Conservation (phyloP, 2,113 vertebrate species). For the Alethe diademata region DNA sequence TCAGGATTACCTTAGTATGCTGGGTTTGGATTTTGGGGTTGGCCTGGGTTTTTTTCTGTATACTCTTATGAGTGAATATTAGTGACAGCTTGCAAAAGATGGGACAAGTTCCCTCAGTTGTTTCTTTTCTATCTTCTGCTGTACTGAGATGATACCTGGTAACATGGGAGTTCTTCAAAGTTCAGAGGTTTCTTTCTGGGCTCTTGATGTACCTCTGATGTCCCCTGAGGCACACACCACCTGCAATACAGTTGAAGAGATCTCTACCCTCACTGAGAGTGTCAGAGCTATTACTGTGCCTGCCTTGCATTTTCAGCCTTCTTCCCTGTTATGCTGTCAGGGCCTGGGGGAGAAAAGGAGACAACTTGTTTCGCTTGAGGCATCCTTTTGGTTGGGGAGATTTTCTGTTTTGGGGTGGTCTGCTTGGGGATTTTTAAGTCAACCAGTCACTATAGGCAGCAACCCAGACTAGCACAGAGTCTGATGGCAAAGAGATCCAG, state of each 20-base stretch:
- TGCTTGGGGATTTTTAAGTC: neutral
- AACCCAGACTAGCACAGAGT: neutral
- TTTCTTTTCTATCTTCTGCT: neutral
- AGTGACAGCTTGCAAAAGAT: neutral
- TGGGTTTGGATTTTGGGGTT: neutral
- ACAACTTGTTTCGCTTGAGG: neutral
- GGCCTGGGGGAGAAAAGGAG: neutral
- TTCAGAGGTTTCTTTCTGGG: neutral
- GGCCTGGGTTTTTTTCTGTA: accelerated
- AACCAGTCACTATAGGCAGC: neutral
- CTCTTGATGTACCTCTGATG: neutral
- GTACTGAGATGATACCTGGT: neutral
- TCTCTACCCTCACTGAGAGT: neutral
- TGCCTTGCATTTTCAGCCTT: neutral
- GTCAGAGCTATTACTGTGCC: neutral
- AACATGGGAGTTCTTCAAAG: neutral
- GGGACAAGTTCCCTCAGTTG: neutral
- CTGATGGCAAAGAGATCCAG: neutral
- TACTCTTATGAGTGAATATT: neutral
- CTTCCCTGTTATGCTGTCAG: neutral
- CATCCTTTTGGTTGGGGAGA: accelerated
- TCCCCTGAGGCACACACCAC: neutral
- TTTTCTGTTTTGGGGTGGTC: neutral
- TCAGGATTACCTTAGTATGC: neutral
- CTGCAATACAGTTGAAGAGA: neutral